Conservation (phyloP, 2,113 vertebrate genomes). For the Microcebus jonahi region DNA sequence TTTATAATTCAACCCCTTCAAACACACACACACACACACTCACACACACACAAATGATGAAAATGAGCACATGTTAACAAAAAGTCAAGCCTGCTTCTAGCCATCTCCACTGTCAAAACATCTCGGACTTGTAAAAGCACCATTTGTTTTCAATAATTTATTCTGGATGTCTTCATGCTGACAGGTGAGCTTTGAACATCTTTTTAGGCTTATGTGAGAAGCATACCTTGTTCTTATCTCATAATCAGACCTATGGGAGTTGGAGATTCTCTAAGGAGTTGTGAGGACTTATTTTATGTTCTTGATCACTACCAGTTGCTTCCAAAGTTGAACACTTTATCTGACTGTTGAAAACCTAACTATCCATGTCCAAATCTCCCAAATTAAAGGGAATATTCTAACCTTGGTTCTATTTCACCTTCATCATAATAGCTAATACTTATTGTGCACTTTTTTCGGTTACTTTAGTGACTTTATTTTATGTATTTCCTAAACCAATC, state of each 20-base stretch:
- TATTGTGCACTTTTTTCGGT: background rate
- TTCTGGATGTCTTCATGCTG: constrained; percentile 45
- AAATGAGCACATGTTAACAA: background rate
- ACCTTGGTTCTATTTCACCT: background rate
- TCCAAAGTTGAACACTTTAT: constrained; percentile 62
- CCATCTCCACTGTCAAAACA: constrained; percentile 4
- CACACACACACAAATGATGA: background rate
- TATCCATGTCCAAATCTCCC: background rate
- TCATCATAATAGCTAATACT: background rate
- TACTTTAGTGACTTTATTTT: constrained; percentile 5
- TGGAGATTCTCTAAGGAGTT: constrained; percentile 56
- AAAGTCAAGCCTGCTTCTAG: background rate
- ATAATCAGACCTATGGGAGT: constrained; percentile 50
- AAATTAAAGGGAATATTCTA: background rate
- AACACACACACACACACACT: too few relatives aligned
- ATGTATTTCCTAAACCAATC: background rate
- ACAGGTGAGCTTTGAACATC: constrained; percentile 60
- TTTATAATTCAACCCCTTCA: background rate
- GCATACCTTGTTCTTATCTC: constrained; percentile 25
- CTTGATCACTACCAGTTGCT: constrained; percentile 63
- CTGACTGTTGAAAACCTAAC: constrained; percentile 23
- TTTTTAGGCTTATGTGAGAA: constrained; percentile 60
- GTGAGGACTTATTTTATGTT: background rate
- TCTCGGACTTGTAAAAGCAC: background rate
- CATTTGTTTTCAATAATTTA: constrained; percentile 24